Evolutionary conservation across 2,113 vertebrate species (phyloP).

Genomic region (Climacteris rufus): DNA sequence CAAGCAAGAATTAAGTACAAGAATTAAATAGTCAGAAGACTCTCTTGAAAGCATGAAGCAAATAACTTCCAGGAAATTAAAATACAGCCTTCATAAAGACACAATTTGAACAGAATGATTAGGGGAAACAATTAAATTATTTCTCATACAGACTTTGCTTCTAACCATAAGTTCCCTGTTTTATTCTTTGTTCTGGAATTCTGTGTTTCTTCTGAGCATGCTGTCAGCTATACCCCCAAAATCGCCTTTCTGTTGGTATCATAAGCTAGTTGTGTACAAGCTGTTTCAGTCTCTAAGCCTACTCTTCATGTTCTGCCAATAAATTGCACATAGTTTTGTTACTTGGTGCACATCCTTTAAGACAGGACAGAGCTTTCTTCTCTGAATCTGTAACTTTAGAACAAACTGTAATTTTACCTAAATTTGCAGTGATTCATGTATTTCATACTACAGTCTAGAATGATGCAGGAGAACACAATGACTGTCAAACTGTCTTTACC

Average conservation of each 20-base stretch:
- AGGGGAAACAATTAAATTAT: background rate
- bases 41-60: background rate
- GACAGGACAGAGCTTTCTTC: background rate
- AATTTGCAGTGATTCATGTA: background rate
- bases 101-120: background rate
- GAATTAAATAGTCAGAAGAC: background rate
- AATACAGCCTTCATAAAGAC: background rate
- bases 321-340: background rate
- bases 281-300: background rate
- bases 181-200: background rate
- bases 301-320: background rate
- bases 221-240: background rate
- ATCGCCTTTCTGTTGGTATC: background rate
- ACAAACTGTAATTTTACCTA: background rate
- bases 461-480: background rate
- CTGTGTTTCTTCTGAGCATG: background rate
- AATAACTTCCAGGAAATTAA: constrained; percentile 3
- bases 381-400: background rate
- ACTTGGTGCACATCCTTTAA: background rate
- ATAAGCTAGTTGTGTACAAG: background rate
- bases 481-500: constrained; percentile 4
- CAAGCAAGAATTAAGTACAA: background rate
- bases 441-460: background rate
- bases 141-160: background rate
- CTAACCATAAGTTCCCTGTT: background rate